phyloP scores from a whole-genome alignment of 1,140 invertebrate genomes.

The Euschistus heros region DNA sequence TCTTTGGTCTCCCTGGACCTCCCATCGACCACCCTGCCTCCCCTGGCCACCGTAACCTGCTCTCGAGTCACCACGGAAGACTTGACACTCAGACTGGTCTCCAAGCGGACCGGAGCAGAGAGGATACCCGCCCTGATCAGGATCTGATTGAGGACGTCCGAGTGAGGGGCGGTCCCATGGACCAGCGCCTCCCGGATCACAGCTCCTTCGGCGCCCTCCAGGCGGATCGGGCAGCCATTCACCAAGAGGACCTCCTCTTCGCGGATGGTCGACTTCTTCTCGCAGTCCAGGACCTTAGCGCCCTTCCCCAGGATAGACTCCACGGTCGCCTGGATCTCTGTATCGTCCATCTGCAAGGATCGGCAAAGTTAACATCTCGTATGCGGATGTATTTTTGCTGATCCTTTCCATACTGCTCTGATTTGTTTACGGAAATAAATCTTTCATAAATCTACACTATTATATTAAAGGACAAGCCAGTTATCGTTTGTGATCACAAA shows the following conservation, averaged over 20 bases:
- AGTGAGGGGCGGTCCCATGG: slow-evolving; percentile 57
- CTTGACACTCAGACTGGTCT: slow-evolving; percentile 61
- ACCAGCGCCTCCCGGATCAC: slow-evolving; percentile 58
- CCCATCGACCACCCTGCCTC: slow-evolving; percentile 58
- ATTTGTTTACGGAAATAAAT: too few species aligned
- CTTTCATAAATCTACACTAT: too few species aligned
- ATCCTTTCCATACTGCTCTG: too few species aligned
- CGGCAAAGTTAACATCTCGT: too few species aligned
- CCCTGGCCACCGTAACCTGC: slow-evolving; percentile 56
- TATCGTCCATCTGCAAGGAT: slow-evolving; percentile 48
- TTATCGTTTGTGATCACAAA: too few species aligned
- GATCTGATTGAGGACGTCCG: slow-evolving; percentile 59
- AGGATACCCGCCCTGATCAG: slow-evolving; percentile 42
- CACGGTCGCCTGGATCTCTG: slow-evolving; percentile 64
- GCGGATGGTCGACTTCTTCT: slow-evolving; percentile 57
- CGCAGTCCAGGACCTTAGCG: slow-evolving; percentile 61
- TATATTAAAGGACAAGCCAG: too few species aligned
- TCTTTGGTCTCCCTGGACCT: slow-evolving; percentile 60
- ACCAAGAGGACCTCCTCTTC: slow-evolving; percentile 64
- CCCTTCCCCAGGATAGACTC: slow-evolving; percentile 64
- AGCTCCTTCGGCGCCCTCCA: slow-evolving; percentile 56
- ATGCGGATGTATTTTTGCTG: too few species aligned
- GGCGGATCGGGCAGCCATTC: slow-evolving; percentile 57
- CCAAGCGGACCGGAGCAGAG: slow-evolving; percentile 56
- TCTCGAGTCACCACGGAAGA: slow-evolving; percentile 61